Evolutionary conservation across 2,113 vertebrate species (phyloP), one percentile per base, ranked within the genome.

Genomic region (Spea bombifrons): DNA sequence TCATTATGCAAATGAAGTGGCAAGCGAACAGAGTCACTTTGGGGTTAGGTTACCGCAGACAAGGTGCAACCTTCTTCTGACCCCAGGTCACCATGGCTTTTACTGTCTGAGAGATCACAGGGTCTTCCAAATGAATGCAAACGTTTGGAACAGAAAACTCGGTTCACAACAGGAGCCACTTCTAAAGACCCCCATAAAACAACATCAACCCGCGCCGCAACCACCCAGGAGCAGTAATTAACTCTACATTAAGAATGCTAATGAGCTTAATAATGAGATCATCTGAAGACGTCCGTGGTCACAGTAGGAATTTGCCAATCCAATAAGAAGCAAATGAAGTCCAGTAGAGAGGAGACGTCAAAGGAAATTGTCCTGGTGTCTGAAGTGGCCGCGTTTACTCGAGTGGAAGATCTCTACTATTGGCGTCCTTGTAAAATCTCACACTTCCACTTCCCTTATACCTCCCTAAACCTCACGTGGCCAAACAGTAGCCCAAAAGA

Each of bases 191-290:
- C 65, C 30, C 44, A 45, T 45, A 46, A 65, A 43, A 4, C 30
- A 45, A 8, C 61, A 66, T 66, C 13, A 44, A 44, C 66, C 5
- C 10, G 45, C 3, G 7, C 10, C 2, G 12, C 13, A 46, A 3
- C 66, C 65, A 46, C 65, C 65, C 65, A 45, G 7, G 55, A 59
- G 55, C 12, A 5, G 8, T 59, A 59, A 59, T 59, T 9, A 59
- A 13, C 55, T 59, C 55, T 59, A 13, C 15, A 59, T 59, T 59
- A 59, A 13, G 55, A 45, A 45, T 47, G 66, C 70, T 78, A 78
- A 78, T 68, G 46, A 57, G 5, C 4, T 3, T 45, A 75, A 47
- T 86, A 86, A 86, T 83, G 83, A 86, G 77, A 71, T 68, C 76
- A 65, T 78, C 80, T 83, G 82, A 83, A 50, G 10, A 63, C 47